Evolutionary conservation across 1,140 invertebrate species (phyloP).

Genomic region (Drosophila lacertosa): DNA sequence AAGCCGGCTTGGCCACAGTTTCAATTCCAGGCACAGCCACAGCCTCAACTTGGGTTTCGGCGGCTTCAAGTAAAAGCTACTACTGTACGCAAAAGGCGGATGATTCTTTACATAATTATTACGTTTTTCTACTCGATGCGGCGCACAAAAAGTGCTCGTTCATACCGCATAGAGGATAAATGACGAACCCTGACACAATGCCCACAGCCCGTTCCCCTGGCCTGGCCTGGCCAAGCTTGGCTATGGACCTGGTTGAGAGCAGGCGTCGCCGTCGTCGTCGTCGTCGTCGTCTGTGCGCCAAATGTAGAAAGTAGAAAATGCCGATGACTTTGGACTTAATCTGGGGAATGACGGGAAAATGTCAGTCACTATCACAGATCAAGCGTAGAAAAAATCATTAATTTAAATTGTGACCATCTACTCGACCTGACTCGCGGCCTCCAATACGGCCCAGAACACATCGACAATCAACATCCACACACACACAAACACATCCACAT

Average conservation of each 20-base stretch:
- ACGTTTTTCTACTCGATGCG: slow-evolving; percentile 50
- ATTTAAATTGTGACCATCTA: slow-evolving; percentile 80
- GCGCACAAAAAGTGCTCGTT: slow-evolving; percentile 58
- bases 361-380: slow-evolving; percentile 81
- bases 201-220: slow-evolving; percentile 12
- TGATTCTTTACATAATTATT: slow-evolving; percentile 79
- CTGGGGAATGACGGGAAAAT: slow-evolving; percentile 76
- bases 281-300: slow-evolving; percentile 38
- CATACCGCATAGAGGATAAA: slow-evolving; percentile 58
- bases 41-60: slow-evolving; percentile 24
- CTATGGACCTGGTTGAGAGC: not conserved
- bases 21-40: slow-evolving; percentile 8
- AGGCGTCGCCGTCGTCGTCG: too few relatives aligned
- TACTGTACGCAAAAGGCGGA: slow-evolving; percentile 38
- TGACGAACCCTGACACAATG: slow-evolving; percentile 49
- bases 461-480: slow-evolving; percentile 25
- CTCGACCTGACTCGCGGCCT: slow-evolving; percentile 34
- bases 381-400: slow-evolving; percentile 83
- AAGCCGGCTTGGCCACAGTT: slow-evolving; percentile 22
- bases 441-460: slow-evolving; percentile 42
- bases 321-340: slow-evolving; percentile 78
- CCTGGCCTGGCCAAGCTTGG: slow-evolving; percentile 8
- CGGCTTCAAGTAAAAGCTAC: slow-evolving; percentile 46
- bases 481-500: too few relatives aligned
- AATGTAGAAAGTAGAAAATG: slow-evolving; percentile 75